phyloP scores from a whole-genome alignment of 2,888 invertebrate genomes.

The Myopa testacea region DNA sequence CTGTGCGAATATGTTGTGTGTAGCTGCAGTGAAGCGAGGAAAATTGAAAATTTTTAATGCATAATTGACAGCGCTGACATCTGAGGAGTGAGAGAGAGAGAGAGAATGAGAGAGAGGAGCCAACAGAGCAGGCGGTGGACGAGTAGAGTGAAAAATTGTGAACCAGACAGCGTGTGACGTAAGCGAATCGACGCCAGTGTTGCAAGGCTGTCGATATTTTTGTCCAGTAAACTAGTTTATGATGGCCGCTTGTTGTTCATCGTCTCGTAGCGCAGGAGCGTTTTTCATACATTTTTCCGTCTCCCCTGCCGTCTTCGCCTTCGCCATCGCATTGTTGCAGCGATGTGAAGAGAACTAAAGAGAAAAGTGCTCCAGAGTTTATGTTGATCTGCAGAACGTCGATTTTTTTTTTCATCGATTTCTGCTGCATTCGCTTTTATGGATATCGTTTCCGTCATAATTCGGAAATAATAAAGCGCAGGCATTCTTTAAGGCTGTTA shows the following conservation, averaged over 20 bases:
- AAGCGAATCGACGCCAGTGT: neutral
- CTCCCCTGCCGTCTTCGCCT: neutral
- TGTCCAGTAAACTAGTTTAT: neutral
- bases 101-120: neutral
- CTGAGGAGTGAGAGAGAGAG: neutral
- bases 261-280: neutral
- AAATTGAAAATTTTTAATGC: slow-evolving; percentile 27
- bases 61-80: slow-evolving; percentile 30
- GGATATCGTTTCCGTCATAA: too few relatives aligned
- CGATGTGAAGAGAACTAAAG: too few relatives aligned
- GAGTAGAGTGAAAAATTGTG: neutral
- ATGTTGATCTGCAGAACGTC: too few relatives aligned
- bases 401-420: too few relatives aligned
- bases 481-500: too few relatives aligned
- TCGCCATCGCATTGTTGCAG: too few relatives aligned
- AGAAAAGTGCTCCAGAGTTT: too few relatives aligned
- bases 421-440: too few relatives aligned
- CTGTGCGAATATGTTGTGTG: neutral
- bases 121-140: too few relatives aligned
- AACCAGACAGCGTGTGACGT: neutral
- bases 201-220: neutral
- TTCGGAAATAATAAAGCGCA: too few relatives aligned
- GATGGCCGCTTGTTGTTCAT: neutral
- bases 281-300: neutral
- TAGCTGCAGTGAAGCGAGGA: slow-evolving; percentile 16